Percentiles rank a stretch among this genome's conserved stretches.
These are phyloP conservation scores for Hemichromis elongatus DNA, from an alignment of 2,113 vertebrate genomes.

Conservation along the genomic window DNA sequence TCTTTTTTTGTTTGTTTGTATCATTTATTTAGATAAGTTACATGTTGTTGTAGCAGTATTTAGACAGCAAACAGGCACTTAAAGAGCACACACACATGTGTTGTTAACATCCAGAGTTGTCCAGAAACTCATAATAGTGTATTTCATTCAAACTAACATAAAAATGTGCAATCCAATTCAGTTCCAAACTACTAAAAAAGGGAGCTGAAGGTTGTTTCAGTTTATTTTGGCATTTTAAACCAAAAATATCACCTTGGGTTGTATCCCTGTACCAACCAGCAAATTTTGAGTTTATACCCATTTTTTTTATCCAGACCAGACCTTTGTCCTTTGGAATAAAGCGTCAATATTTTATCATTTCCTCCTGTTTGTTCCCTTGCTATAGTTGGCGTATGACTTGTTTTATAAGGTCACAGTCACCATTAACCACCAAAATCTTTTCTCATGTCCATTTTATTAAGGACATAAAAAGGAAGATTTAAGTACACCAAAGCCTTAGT, in stretches of 20 bases:
- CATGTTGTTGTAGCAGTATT: not conserved
- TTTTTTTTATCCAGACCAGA: accelerated
- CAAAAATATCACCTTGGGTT: not conserved
- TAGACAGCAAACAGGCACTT: not conserved
- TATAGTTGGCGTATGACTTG: not conserved
- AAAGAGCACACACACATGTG: not conserved
- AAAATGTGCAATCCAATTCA: not conserved
- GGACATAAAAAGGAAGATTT: not conserved
- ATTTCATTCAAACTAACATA: not conserved
- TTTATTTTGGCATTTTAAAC: not conserved
- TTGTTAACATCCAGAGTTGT: not conserved
- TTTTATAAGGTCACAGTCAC: not conserved
- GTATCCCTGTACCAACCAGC: not conserved
- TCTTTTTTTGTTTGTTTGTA: slow-evolving; percentile 70
- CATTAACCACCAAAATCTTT: not conserved
- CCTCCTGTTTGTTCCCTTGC: not conserved
- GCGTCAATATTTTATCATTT: not conserved
- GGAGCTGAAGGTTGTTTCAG: not conserved
- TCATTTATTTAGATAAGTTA: not conserved
- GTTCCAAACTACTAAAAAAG: not conserved
- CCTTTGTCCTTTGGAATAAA: not conserved
- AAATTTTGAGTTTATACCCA: not conserved
- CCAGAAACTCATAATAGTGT: no score
- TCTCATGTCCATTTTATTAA: not conserved
- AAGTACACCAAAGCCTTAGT: not conserved